phyloP scores from a whole-genome alignment of 2,888 invertebrate genomes.

The Schizotus pectinicornis region DNA sequence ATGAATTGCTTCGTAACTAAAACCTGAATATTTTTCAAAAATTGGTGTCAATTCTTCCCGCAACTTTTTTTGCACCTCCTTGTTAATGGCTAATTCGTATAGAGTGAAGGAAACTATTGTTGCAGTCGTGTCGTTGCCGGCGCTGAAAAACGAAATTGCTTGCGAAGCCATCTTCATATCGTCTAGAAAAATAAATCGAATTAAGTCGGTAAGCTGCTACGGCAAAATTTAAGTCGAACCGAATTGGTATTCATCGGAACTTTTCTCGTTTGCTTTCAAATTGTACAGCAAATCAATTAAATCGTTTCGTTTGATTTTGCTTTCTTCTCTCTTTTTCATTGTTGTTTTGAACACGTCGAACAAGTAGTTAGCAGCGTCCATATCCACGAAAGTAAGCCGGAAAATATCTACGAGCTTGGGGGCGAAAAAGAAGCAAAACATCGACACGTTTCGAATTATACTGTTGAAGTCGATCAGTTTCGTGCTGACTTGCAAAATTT shows the following conservation, averaged over 20 bases:
- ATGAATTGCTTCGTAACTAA: conserved; percentile 57
- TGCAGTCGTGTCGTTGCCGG: conserved; percentile 61
- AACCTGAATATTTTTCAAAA: conserved; percentile 44
- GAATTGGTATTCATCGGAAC: conserved; percentile 18
- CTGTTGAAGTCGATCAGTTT: conserved; percentile 40
- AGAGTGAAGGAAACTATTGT: conserved; percentile 54
- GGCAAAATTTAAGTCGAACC: not conserved
- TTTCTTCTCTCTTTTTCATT: no score
- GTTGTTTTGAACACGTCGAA: no score
- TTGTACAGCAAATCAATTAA: conserved; percentile 54
- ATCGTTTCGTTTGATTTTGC: conserved; percentile 47
- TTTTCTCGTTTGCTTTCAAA: conserved; percentile 34
- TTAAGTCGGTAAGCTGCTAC: no score
- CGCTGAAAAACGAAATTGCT: conserved; percentile 58
- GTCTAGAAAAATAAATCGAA: conserved; percentile 36
- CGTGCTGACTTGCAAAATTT: conserved; percentile 47
- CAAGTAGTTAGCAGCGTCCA: conserved; percentile 42
- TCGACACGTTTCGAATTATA: conserved; percentile 30
- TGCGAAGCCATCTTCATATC: conserved; percentile 51
- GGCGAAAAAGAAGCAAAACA: conserved; percentile 32
- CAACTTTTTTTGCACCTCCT: conserved; percentile 56
- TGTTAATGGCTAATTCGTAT: conserved; percentile 56
- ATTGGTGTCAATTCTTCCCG: conserved; percentile 53
- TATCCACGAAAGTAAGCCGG: conserved; percentile 39
- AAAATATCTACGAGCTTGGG: conserved; percentile 38